These are phyloP conservation scores for Chelmon rostratus DNA, from an alignment of 2,797 vertebrate species.

Conservation along the genomic window DNA sequence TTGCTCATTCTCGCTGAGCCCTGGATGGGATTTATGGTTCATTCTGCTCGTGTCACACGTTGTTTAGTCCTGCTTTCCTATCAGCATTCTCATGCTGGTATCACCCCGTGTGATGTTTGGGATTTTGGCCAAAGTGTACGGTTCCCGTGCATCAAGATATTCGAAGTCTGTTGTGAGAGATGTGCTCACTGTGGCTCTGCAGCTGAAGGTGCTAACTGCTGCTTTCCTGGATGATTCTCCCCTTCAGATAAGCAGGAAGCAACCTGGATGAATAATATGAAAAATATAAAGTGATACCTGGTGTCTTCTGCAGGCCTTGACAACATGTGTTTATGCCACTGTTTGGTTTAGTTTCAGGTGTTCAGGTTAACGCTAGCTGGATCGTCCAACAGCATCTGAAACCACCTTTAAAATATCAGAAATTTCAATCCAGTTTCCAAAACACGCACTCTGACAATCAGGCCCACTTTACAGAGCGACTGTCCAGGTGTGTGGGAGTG, in stretches of 20 bases:
- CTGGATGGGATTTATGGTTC: conserved; percentile 71
- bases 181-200: not conserved
- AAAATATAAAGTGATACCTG: not conserved
- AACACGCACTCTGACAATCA: too few relatives aligned
- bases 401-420: too few relatives aligned
- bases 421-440: too few relatives aligned
- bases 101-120: conserved; percentile 42
- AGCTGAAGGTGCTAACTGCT: conserved; percentile 29
- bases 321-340: not conserved
- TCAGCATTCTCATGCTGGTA: conserved; percentile 49
- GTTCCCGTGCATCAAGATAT: not conserved
- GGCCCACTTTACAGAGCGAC: too few relatives aligned
- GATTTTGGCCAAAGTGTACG: conserved; percentile 28
- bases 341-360: too few relatives aligned
- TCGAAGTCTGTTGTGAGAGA: conserved; percentile 9
- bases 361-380: too few relatives aligned
- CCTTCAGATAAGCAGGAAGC: conserved; percentile 21
- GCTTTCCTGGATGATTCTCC: conserved; percentile 47
- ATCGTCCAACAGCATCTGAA: too few relatives aligned
- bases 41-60: conserved; percentile 68
- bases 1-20: conserved; percentile 70
- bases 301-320: fast-evolving
- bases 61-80: conserved; percentile 50
- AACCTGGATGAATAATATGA: not conserved
- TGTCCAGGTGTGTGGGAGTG: too few relatives aligned